Percentiles rank a stretch among this genome's conserved stretches.
Conservation (phyloP, 2,797 vertebrate species). For the Fratercula arctica region DNA sequence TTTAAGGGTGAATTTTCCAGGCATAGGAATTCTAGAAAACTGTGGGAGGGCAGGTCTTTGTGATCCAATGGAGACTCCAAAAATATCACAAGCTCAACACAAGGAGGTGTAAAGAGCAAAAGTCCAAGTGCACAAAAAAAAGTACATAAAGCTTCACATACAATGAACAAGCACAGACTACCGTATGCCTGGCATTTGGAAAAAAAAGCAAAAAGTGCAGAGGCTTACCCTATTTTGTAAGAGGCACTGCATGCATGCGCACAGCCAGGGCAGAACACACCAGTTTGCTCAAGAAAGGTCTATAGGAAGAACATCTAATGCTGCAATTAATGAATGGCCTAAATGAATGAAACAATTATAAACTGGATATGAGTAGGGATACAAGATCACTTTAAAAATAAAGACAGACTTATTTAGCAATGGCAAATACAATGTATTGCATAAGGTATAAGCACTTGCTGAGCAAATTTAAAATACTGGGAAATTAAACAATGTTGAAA, state of each 20-base stretch:
- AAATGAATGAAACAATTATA: not conserved
- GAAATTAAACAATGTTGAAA: not conserved
- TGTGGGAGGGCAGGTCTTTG: not conserved
- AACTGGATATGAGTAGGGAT: not conserved
- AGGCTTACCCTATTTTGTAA: not conserved
- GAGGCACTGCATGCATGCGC: not conserved
- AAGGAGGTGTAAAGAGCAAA: not conserved
- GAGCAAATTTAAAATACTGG: not conserved
- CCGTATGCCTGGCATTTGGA: not conserved
- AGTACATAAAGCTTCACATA: not conserved
- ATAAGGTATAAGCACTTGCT: not conserved
- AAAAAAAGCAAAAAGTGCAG: not conserved
- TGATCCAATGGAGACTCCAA: not conserved
- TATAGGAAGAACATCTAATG: not conserved
- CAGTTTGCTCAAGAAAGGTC: not conserved
- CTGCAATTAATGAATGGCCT: not conserved
- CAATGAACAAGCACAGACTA: not conserved
- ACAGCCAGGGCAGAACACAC: not conserved
- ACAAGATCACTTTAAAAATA: not conserved
- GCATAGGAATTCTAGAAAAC: not conserved
- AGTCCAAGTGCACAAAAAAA: not conserved
- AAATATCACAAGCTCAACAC: not conserved
- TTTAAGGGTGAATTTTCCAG: not conserved
- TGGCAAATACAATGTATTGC: not conserved
- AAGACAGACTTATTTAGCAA: not conserved